These are phyloP conservation scores for Helicoverpa assulta DNA, from an alignment of 2,888 invertebrate species.

Conservation along the genomic window DNA sequence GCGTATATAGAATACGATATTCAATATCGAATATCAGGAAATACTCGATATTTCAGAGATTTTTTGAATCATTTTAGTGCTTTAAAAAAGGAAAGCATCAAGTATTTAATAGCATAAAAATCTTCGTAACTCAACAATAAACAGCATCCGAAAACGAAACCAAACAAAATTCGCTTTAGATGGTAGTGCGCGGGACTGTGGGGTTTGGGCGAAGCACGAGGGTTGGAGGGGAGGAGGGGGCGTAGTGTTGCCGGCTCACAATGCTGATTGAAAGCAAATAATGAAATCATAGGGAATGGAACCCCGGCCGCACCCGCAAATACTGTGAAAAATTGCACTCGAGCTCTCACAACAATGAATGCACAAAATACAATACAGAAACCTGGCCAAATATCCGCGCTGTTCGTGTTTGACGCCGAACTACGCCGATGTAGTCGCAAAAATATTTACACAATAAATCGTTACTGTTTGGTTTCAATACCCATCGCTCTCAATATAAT, in stretches of 20 bases:
- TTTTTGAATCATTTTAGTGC: constrained; percentile 33
- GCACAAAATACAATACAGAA: constrained; percentile 70
- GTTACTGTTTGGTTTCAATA: constrained; percentile 27
- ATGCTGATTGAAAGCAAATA: constrained; percentile 90
- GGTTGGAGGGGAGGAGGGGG: constrained; percentile 47
- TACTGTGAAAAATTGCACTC: constrained; percentile 87
- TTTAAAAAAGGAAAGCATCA: constrained; percentile 47
- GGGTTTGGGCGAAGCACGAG: constrained; percentile 56
- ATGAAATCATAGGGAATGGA: constrained; percentile 88
- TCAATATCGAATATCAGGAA: constrained; percentile 35
- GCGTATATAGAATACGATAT: too few relatives aligned
- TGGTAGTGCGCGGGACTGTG: constrained; percentile 70
- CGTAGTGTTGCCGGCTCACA: constrained; percentile 79
- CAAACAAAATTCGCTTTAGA: constrained; percentile 86
- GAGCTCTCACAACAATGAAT: constrained; percentile 75
- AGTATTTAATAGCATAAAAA: constrained; percentile 73
- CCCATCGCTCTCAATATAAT: background rate
- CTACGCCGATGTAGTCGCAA: constrained; percentile 11
- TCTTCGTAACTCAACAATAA: constrained; percentile 84
- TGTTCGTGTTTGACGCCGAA: constrained; percentile 38
- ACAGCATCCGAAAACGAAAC: constrained; percentile 88
- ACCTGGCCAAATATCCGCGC: constrained; percentile 52
- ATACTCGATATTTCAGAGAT: constrained; percentile 16
- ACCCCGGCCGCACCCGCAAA: constrained; percentile 80
- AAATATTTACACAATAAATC: constrained; percentile 16